Evolutionary conservation across 2,113 vertebrate species (phyloP).

Genomic region (Eidolon helvum): DNA sequence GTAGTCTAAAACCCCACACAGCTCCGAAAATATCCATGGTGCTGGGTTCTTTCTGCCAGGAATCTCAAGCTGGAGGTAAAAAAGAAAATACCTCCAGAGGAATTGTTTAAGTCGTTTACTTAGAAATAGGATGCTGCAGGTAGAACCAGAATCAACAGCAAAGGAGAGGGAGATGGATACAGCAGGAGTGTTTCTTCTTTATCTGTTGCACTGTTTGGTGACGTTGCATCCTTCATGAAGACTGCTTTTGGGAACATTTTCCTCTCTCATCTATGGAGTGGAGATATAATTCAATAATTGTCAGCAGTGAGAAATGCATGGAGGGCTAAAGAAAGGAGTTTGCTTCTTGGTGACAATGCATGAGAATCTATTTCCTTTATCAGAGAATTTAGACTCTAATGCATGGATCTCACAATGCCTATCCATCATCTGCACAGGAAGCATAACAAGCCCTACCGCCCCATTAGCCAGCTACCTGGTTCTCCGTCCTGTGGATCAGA

Average conservation of each 20-base stretch:
- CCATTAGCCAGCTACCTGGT: neutral
- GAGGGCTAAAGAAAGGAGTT: constrained; percentile 56
- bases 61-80: constrained; percentile 15
- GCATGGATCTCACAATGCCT: constrained; percentile 17
- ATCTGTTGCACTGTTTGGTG: constrained; percentile 37
- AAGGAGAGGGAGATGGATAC: constrained; percentile 36
- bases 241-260: constrained; percentile 8
- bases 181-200: neutral
- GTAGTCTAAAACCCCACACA: neutral
- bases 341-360: neutral
- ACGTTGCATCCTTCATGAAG: neutral
- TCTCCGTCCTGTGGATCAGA: neutral
- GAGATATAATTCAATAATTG: constrained; percentile 54
- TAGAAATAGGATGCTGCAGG: constrained; percentile 22
- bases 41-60: neutral
- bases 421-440: constrained; percentile 13
- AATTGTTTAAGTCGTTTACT: constrained; percentile 25
- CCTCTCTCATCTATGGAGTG: neutral
- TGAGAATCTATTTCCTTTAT: constrained; percentile 43
- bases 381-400: constrained; percentile 15
- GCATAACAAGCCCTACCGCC: neutral
- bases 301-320: neutral
- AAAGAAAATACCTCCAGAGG: neutral
- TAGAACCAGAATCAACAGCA: constrained; percentile 17
- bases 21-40: neutral